Percentiles rank a stretch among this genome's conserved stretches.
Conservation (phyloP, 2,888 invertebrate genomes). For the Trimorus sp. region DNA sequence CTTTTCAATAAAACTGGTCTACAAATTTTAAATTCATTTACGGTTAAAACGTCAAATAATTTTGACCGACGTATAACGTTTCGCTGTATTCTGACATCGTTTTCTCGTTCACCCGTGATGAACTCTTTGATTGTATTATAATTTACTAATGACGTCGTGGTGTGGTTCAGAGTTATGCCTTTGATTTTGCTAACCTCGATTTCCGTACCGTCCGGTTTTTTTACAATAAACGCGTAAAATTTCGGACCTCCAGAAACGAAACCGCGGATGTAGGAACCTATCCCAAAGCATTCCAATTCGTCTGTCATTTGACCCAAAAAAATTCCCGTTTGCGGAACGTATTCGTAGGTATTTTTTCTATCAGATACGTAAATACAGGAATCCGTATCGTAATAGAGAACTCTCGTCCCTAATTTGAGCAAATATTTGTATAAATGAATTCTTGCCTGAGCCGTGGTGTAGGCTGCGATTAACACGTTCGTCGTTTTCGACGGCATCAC, state of each 20-base stretch:
- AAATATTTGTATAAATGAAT: too few relatives aligned
- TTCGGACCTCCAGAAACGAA: slow-evolving; percentile 32
- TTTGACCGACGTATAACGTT: background rate
- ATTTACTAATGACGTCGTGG: slow-evolving; percentile 7
- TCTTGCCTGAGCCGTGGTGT: too few relatives aligned
- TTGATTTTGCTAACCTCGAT: slow-evolving; percentile 34
- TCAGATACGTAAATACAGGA: background rate
- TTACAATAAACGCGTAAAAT: slow-evolving; percentile 14
- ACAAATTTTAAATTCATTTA: slow-evolving; percentile 3
- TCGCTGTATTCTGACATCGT: background rate
- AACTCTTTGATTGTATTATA: slow-evolving; percentile 8
- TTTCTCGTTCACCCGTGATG: background rate
- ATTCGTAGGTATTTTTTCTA: background rate
- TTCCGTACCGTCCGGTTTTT: background rate
- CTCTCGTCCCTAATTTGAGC: background rate
- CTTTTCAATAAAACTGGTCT: slow-evolving; percentile 19
- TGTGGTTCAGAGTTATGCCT: slow-evolving; percentile 23
- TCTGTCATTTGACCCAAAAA: slow-evolving; percentile 45
- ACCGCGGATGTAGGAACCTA: slow-evolving; percentile 19
- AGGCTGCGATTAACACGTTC: slow-evolving; percentile 15
- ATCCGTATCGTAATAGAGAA: slow-evolving; percentile 16
- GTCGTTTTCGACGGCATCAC: background rate
- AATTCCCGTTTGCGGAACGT: background rate
- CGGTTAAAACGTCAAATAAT: slow-evolving; percentile 1
- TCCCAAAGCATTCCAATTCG: slow-evolving; percentile 25